A percentile compares a stretch with the other conserved stretches of the same genome.
phyloP scores from a whole-genome alignment of 2,797 vertebrate genomes.

The Poecilia gillii region DNA sequence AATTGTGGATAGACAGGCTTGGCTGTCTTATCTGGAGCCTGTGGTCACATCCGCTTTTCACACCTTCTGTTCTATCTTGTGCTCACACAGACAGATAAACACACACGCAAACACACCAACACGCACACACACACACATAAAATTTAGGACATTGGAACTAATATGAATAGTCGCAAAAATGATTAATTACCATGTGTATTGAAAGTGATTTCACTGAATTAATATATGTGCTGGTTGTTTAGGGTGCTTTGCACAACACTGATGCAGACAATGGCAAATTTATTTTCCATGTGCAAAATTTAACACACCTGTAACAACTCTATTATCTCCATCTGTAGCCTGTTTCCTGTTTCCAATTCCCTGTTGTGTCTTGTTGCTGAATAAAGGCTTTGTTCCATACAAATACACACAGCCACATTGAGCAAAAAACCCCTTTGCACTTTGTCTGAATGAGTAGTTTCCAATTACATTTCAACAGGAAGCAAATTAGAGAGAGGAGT shows the following conservation, averaged over 20 bases:
- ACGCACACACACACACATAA: slow-evolving; percentile 13
- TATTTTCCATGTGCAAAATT: slow-evolving; percentile 43
- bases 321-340: slow-evolving; percentile 43
- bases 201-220: slow-evolving; percentile 45
- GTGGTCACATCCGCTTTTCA: slow-evolving; percentile 70
- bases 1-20: slow-evolving; percentile 59
- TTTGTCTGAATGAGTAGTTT: slow-evolving; percentile 74
- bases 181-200: slow-evolving; percentile 68
- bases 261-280: slow-evolving; percentile 42
- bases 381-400: slow-evolving; percentile 60
- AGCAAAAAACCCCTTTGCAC: slow-evolving; percentile 42
- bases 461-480: slow-evolving; percentile 75
- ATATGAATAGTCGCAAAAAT: slow-evolving; percentile 50
- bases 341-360: slow-evolving; percentile 48
- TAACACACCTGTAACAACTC: slow-evolving; percentile 68
- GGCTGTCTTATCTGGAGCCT: slow-evolving; percentile 75
- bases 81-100: slow-evolving; percentile 42
- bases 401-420: slow-evolving; percentile 47
- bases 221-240: slow-evolving; percentile 53
- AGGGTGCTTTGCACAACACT: slow-evolving; percentile 25
- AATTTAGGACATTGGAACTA: slow-evolving; percentile 37
- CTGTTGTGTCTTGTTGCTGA: slow-evolving; percentile 38
- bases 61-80: slow-evolving; percentile 60
- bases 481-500: slow-evolving; percentile 69
- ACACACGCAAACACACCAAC: slow-evolving; percentile 6